A percentile compares a stretch with the other conserved stretches of the same genome.
These are phyloP conservation scores for Acronicta leporina DNA, from an alignment of 2,888 invertebrate genomes.

Conservation along the genomic window DNA sequence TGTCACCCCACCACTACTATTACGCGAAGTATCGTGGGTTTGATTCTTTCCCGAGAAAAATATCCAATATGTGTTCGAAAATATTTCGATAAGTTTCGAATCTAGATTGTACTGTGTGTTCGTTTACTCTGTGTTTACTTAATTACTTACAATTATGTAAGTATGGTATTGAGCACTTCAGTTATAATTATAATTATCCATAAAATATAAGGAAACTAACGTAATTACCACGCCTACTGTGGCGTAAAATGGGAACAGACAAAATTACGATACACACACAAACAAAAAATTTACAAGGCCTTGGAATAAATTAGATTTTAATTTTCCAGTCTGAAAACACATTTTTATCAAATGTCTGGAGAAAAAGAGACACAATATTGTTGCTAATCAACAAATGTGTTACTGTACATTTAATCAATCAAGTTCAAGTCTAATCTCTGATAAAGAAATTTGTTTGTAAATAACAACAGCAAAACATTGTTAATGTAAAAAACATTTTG, in stretches of 20 bases:
- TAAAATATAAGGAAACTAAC: constrained; percentile 35
- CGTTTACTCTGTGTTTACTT: too few relatives aligned
- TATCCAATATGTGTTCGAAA: too few relatives aligned
- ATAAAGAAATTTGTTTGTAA: constrained; percentile 49
- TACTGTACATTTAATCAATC: constrained; percentile 27
- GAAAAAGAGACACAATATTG: constrained; percentile 9
- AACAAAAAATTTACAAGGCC: too few relatives aligned
- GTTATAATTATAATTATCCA: constrained; percentile 38
- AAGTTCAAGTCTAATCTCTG: constrained; percentile 20
- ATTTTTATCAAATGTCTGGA: neutral
- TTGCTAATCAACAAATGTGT: constrained; percentile 2
- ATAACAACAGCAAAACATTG: constrained; percentile 40
- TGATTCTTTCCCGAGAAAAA: too few relatives aligned
- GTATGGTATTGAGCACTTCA: constrained; percentile 24
- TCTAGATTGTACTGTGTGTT: too few relatives aligned
- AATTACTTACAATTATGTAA: too few relatives aligned
- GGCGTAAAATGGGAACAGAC: constrained; percentile 7
- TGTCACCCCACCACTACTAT: too few relatives aligned
- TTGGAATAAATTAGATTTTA: too few relatives aligned
- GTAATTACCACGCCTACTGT: constrained; percentile 39
- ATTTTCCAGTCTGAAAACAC: too few relatives aligned
- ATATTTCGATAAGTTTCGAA: too few relatives aligned
- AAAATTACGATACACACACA: too few relatives aligned
- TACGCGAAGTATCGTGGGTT: too few relatives aligned
- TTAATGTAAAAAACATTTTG: constrained; percentile 37